A percentile compares a stretch with the other conserved stretches of the same genome.
Conservation (phyloP, 2,113 vertebrate genomes). For the Sinocyclocheilus maitianheensis region DNA sequence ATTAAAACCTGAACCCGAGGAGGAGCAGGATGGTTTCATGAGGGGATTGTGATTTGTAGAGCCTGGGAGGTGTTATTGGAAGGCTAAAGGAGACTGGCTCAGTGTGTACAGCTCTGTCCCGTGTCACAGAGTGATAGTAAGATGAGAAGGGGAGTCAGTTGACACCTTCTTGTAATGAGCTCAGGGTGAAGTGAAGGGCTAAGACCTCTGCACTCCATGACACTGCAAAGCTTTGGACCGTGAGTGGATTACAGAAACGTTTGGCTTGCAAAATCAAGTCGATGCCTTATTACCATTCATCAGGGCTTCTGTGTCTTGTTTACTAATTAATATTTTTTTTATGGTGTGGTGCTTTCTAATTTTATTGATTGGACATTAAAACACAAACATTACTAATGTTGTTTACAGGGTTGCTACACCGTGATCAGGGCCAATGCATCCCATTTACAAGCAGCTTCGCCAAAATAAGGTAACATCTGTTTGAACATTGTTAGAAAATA, state of each 20-base stretch:
- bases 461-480: background rate
- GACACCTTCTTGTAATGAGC: background rate
- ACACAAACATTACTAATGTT: constrained; percentile 10
- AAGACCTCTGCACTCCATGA: background rate
- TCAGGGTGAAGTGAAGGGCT: background rate
- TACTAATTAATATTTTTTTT: constrained; percentile 26
- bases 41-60: constrained; percentile 55
- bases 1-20: background rate
- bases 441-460: background rate
- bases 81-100: background rate
- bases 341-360: constrained; percentile 3
- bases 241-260: constrained; percentile 3
- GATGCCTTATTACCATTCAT: constrained; percentile 9
- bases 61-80: constrained; percentile 4
- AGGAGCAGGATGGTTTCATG: constrained; percentile 69
- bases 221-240: constrained; percentile 1
- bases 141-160: background rate
- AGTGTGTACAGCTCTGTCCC: background rate
- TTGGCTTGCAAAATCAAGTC: constrained; percentile 6
- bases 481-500: background rate
- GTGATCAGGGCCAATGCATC: constrained; percentile 4
- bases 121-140: background rate
- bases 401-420: background rate
- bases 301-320: constrained; percentile 22
- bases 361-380: constrained; percentile 16